phyloP scores from a whole-genome alignment of 2,888 invertebrate genomes.

The Acrocera orbiculus region DNA sequence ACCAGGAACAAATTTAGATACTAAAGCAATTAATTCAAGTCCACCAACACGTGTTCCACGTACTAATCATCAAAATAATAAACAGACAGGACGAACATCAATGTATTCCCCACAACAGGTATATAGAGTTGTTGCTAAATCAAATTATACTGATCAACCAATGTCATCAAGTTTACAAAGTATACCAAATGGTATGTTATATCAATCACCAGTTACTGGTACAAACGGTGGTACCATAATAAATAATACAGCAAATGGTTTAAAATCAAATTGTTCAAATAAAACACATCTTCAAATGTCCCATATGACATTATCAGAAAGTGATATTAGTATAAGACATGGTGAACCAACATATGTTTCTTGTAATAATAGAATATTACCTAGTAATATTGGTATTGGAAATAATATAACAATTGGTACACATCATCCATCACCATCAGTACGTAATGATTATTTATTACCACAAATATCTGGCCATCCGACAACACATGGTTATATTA shows the following conservation, averaged over 20 bases:
- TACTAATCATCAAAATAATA: constrained; percentile 19
- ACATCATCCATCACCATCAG: constrained; percentile 24
- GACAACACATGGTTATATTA: constrained; percentile 8
- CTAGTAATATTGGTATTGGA: constrained; percentile 11
- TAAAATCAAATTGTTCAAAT: constrained; percentile 4
- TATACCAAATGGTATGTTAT: constrained; percentile 31
- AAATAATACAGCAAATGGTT: constrained; percentile 13
- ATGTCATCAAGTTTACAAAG: constrained; percentile 32
- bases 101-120: constrained; percentile 29
- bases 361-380: constrained; percentile 14
- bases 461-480: constrained; percentile 4
- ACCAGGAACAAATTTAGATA: constrained; percentile 20
- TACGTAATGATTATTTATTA: constrained; percentile 4
- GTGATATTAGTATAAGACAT: constrained; percentile 23
- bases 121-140: constrained; percentile 26
- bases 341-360: constrained; percentile 15
- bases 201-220: constrained; percentile 12
- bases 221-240: constrained; percentile 18
- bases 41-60: constrained; percentile 27
- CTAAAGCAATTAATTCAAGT: constrained; percentile 17
- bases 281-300: constrained; percentile 27
- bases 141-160: constrained; percentile 28
- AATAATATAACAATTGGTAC: constrained; percentile 16
- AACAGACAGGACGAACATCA: constrained; percentile 17
- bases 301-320: constrained; percentile 19